Base-by-base conservation (phyloP, 2,797 vertebrate genomes). In the Gymnothorax reevesii region DNA sequence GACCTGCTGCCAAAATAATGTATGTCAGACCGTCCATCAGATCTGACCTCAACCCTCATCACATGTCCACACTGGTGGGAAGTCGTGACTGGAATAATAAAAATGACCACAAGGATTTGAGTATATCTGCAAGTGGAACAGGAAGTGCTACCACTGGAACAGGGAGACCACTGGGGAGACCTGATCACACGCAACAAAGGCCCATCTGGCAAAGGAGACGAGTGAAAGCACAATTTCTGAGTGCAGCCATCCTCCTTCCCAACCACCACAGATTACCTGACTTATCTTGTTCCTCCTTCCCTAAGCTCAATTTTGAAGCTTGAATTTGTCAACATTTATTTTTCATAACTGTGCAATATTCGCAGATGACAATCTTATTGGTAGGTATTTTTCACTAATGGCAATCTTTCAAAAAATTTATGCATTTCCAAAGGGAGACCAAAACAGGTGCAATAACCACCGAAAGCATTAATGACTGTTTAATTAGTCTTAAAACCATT, bases 161-260 rank as follows among this genome's bases (percentile, higher is more conserved):
- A 87, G 86, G 90, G 92, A 90, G 87, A 27, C 88, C 93, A 89
- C 93, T 84, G 83, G 94, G 93, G 95, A 94, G 91, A 88, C 25
- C 88, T 89, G 85, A 94, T 94, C 93, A 94, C 95, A 95, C 91
- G 91, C 94, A 93, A 93, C 88, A 82, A 86, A 92, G 90, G 91
- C 93, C 96, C 95, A 96, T 96, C 95, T 96, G 95, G 95, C 91
- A 90, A 89, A 90, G 49, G 90, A 91, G 90, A 88, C 89, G 88
- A 88, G 91, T 89, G 66, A 90, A 90, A 89, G 91, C 90, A 91
- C 90, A 92, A 89, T 86, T 90, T 91, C 2, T 12, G 82, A 89
- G 86, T 9, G 83, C 89, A 4, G 33, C n/a, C 25, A 60, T n/a
- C 59, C 82, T 59, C 82, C 25, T 49, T 90, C 88, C 85, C 88